Evolutionary conservation across 92 coral and sea anemone genomes (phyloP).

Genomic region (Hydrozoanthus gracilis): DNA sequence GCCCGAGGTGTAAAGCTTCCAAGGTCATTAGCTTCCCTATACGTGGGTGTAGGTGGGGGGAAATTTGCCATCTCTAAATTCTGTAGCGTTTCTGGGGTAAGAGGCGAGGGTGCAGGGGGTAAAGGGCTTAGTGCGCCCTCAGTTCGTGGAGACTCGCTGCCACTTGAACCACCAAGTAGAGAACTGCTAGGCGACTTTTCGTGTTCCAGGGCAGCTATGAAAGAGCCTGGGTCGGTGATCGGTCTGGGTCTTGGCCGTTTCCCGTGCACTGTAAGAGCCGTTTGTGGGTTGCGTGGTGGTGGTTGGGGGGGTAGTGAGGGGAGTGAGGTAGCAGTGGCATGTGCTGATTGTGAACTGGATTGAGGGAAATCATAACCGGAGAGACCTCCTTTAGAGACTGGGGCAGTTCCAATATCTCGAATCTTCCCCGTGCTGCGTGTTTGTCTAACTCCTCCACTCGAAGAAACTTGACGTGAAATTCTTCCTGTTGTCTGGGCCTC

Average conservation of each 20-base stretch:
- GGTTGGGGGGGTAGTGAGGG: constrained; percentile 50
- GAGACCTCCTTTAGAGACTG: constrained; percentile 30
- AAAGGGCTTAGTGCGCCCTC: constrained; percentile 70
- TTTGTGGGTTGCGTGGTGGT: constrained; percentile 53
- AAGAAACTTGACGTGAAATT: not conserved
- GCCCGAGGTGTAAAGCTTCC: constrained; percentile 8
- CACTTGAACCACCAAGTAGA: constrained; percentile 8
- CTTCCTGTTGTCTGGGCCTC: constrained; percentile 51
- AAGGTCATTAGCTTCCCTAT: constrained; percentile 1
- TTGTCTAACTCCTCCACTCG: not conserved
- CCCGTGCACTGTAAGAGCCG: constrained; percentile 48
- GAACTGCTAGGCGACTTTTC: constrained; percentile 20
- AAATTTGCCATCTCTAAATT: constrained; percentile 79
- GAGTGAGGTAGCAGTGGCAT: constrained; percentile 60
- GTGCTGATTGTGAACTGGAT: constrained; percentile 59
- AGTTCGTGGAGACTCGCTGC: constrained; percentile 38
- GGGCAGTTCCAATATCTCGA: constrained; percentile 56
- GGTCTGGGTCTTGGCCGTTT: constrained; percentile 77
- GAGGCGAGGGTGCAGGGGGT: constrained; percentile 85
- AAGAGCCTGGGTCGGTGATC: constrained; percentile 60
- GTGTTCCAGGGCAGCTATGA: constrained; percentile 71
- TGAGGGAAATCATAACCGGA: constrained; percentile 80
- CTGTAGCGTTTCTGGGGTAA: constrained; percentile 52
- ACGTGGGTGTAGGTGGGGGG: constrained; percentile 82
- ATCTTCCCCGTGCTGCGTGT: constrained; percentile 51